Conservation (phyloP, 2,888 invertebrate species). For the Plusia festucae region DNA sequence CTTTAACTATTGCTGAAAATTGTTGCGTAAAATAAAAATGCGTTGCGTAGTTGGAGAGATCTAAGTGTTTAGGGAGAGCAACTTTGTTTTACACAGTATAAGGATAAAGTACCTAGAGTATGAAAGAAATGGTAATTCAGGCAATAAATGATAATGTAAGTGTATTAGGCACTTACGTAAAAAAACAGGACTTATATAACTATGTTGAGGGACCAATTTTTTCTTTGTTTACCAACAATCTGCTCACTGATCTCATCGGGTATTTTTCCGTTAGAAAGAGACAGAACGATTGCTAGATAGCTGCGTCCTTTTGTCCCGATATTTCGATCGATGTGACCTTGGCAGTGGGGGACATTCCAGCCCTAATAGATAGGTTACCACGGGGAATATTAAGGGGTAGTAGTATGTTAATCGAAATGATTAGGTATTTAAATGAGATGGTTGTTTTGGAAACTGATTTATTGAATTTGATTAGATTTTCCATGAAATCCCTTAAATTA, state of each 20-base stretch:
- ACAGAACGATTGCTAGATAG: slow-evolving; percentile 52
- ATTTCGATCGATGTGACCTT: slow-evolving; percentile 84
- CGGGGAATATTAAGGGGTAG: slow-evolving; percentile 39
- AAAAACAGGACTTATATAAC: background rate
- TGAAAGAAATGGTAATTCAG: background rate
- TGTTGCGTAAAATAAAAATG: no score
- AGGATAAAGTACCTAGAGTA: no score
- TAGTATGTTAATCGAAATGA: slow-evolving; percentile 28
- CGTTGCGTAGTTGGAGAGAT: no score
- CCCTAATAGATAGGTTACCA: slow-evolving; percentile 56
- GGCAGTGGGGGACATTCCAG: slow-evolving; percentile 74
- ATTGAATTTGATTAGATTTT: background rate
- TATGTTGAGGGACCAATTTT: slow-evolving; percentile 12
- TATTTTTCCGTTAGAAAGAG: slow-evolving; percentile 59
- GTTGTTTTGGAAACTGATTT: background rate
- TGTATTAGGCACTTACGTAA: background rate
- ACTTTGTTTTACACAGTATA: no score
- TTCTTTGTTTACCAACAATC: slow-evolving; percentile 74
- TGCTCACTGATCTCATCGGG: slow-evolving; percentile 47
- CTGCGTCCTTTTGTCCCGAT: slow-evolving; percentile 62
- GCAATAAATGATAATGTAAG: background rate
- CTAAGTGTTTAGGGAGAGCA: no score
- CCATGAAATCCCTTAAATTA: no score
- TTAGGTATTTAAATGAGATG: slow-evolving; percentile 6
- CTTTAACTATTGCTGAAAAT: no score